These are phyloP conservation scores for Phengaris alcon DNA, from an alignment of 2,888 invertebrate genomes.

Conservation along the genomic window DNA sequence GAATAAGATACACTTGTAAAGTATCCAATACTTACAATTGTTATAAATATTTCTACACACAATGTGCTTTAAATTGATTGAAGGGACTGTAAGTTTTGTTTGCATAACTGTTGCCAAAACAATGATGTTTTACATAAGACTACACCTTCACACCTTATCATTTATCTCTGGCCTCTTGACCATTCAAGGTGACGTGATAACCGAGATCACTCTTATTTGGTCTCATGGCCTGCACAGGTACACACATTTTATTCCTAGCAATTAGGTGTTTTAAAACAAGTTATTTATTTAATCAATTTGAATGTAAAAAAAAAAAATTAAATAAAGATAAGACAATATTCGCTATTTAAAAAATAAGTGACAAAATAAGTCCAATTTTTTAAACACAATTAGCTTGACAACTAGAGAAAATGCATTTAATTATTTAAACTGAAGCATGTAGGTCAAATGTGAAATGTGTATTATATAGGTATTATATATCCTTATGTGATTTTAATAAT, in stretches of 20 bases:
- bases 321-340: no score
- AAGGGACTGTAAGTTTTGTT: background rate
- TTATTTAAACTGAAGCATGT: background rate
- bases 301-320: no score
- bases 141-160: background rate
- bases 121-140: conserved; percentile 1
- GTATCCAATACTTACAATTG: no score
- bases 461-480: background rate
- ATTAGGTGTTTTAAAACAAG: background rate
- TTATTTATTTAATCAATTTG: background rate
- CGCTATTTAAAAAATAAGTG: background rate
- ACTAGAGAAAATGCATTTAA: background rate
- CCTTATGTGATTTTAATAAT: conserved; percentile 24
- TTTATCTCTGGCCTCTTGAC: background rate
- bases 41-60: background rate
- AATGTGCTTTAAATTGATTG: background rate
- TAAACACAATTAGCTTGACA: background rate
- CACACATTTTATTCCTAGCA: background rate
- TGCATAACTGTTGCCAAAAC: background rate
- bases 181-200: conserved; percentile 16
- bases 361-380: background rate
- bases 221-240: background rate
- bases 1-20: no score
- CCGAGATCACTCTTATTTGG: background rate
- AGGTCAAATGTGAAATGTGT: background rate